Conservation (phyloP, 2,113 vertebrate species). For the Lates calcarifer region DNA sequence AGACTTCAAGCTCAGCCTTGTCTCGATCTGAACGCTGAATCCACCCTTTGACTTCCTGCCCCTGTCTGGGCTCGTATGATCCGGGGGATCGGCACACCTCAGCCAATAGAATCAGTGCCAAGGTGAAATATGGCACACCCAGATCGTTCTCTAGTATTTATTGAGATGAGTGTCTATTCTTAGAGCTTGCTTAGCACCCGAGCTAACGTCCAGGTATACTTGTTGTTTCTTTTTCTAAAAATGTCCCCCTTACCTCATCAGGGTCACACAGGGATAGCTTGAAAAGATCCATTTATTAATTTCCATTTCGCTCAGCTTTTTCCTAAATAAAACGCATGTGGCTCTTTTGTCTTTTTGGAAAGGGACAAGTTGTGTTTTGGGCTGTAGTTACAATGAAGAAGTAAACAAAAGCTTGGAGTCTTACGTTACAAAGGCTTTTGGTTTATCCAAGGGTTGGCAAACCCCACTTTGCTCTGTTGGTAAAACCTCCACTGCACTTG, state of each 20-base stretch:
- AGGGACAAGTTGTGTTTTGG: constrained; percentile 35
- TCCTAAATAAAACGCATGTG: constrained; percentile 43
- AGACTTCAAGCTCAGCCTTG: constrained; percentile 4
- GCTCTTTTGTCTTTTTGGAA: constrained; percentile 34
- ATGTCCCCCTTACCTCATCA: neutral
- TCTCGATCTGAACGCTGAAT: constrained; percentile 26
- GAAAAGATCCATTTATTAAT: constrained; percentile 29
- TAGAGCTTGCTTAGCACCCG: constrained; percentile 26
- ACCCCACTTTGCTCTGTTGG: constrained; percentile 6
- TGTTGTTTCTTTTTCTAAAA: neutral
- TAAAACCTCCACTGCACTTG: constrained; percentile 2
- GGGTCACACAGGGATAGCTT: constrained; percentile 21
- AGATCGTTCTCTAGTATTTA: constrained; percentile 35
- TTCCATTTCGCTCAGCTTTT: constrained; percentile 31
- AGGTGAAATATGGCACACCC: constrained; percentile 41
- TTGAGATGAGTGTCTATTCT: constrained; percentile 52
- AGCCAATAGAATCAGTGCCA: constrained; percentile 47
- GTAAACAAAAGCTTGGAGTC: constrained; percentile 53
- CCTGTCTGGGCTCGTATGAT: constrained; percentile 41
- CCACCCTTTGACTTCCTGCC: constrained; percentile 49
- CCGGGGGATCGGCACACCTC: constrained; percentile 28
- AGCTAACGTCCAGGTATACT: constrained; percentile 5
- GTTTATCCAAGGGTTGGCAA: constrained; percentile 43
- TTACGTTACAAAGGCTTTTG: constrained; percentile 48
- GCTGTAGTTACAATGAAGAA: constrained; percentile 16